phyloP scores from a whole-genome alignment of 2,888 invertebrate species.

The Troides oblongomaculatus region DNA sequence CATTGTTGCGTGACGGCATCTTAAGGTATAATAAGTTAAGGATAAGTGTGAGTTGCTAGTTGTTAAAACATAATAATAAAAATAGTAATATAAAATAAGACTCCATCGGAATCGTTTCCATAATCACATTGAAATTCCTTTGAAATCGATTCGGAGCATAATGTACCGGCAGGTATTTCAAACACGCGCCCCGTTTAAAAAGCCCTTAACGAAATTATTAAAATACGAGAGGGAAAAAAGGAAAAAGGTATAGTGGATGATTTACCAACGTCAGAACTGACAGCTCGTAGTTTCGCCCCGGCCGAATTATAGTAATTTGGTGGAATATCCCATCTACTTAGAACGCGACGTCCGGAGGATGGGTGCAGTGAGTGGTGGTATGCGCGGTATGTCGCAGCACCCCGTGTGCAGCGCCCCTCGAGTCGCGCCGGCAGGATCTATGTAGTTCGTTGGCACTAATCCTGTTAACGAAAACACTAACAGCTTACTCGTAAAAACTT shows the following conservation, averaged over 20 bases:
- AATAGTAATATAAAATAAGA: no score
- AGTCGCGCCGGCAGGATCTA: no score
- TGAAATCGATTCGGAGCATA: conserved; percentile 65
- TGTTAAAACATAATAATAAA: no score
- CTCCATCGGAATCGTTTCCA: neutral
- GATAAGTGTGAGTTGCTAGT: no score
- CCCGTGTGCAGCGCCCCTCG: no score
- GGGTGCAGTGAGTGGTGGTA: no score
- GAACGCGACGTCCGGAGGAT: conserved; percentile 31
- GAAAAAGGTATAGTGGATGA: conserved; percentile 74
- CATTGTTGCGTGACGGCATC: no score
- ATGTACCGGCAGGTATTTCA: conserved; percentile 71
- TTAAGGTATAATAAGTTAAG: no score
- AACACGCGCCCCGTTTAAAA: conserved; percentile 74
- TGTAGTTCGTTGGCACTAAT: no score
- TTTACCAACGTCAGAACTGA: conserved; percentile 77
- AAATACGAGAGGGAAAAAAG: conserved; percentile 45
- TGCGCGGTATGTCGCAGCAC: no score
- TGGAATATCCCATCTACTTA: conserved; percentile 74
- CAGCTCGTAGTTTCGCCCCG: conserved; percentile 76
- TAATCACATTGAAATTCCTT: conserved; percentile 66
- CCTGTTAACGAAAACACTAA: no score
- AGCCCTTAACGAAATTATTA: conserved; percentile 77
- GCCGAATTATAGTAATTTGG: conserved; percentile 78
- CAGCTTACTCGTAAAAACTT: no score